A percentile compares a stretch with the other conserved stretches of the same genome.
Evolutionary conservation across 2,113 vertebrate genomes (phyloP).

Genomic region (Baryphthengus martii): DNA sequence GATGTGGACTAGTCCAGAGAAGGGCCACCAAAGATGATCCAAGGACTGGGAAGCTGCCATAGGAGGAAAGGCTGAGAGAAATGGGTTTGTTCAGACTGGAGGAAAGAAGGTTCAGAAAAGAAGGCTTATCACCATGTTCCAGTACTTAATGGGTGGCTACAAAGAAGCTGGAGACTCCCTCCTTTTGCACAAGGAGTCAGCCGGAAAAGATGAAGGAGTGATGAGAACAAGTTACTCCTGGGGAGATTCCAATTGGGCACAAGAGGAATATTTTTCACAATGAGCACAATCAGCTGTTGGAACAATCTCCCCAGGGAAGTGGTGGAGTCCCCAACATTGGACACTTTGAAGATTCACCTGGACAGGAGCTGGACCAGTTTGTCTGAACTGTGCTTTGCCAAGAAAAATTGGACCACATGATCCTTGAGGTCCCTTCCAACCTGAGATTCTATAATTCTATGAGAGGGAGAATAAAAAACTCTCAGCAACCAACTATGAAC

Average conservation of each 20-base stretch:
- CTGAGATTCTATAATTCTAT: not conserved
- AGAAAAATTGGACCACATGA: not conserved
- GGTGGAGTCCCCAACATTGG: not conserved
- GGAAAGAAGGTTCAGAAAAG: not conserved
- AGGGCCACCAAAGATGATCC: not conserved
- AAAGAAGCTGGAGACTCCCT: not conserved
- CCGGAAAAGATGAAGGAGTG: not conserved
- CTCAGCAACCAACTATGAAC: not conserved
- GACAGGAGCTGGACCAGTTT: not conserved
- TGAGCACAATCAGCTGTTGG: not conserved
- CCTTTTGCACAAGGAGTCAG: not conserved
- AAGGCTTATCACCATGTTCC: not conserved
- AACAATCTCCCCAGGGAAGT: not conserved
- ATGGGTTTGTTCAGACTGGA: not conserved
- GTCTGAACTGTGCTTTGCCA: not conserved
- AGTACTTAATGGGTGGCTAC: not conserved
- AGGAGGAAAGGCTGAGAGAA: not conserved
- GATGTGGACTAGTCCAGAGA: not conserved
- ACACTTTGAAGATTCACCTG: not conserved
- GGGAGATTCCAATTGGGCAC: not conserved
- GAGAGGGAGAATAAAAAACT: not conserved
- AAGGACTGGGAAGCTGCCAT: not conserved
- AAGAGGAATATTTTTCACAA: not conserved
- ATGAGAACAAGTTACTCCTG: not conserved
- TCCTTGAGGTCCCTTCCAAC: not conserved